A percentile compares a stretch with the other conserved stretches of the same genome.
These are phyloP conservation scores for Notiomystis cincta DNA, from an alignment of 2,113 vertebrate species.

Conservation along the genomic window DNA sequence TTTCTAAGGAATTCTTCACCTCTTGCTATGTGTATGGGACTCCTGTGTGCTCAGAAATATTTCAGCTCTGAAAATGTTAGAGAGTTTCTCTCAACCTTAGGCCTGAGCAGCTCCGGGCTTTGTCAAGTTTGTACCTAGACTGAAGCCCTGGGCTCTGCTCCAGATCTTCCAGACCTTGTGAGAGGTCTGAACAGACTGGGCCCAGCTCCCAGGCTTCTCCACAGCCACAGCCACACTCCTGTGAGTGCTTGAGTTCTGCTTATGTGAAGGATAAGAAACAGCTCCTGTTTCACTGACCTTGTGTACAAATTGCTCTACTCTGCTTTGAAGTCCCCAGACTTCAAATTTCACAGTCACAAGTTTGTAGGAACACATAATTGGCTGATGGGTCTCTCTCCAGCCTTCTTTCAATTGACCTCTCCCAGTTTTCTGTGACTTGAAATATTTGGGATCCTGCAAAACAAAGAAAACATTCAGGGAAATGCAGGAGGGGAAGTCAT, in stretches of 20 bases:
- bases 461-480: neutral
- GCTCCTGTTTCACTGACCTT: constrained; percentile 80
- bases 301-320: constrained; percentile 98
- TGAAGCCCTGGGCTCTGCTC: neutral
- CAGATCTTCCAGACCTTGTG: neutral
- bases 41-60: neutral
- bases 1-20: neutral
- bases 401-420: constrained; percentile 89
- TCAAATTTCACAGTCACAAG: constrained; percentile 97
- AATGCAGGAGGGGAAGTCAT: neutral
- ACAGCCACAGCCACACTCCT: neutral
- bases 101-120: neutral
- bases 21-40: neutral
- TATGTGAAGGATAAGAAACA: neutral
- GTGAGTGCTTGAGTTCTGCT: neutral
- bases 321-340: constrained; percentile 97
- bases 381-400: constrained; percentile 89
- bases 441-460: constrained; percentile 87
- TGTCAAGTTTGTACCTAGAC: neutral
- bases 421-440: constrained; percentile 92
- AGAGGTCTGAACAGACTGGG: neutral
- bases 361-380: constrained; percentile 99
- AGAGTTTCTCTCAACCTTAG: neutral
- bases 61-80: neutral
- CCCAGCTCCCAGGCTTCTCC: neutral